A percentile compares a stretch with the other conserved stretches of the same genome.
phyloP scores from a whole-genome alignment of 2,888 invertebrate species.

The Temnothorax unifasciatus region DNA sequence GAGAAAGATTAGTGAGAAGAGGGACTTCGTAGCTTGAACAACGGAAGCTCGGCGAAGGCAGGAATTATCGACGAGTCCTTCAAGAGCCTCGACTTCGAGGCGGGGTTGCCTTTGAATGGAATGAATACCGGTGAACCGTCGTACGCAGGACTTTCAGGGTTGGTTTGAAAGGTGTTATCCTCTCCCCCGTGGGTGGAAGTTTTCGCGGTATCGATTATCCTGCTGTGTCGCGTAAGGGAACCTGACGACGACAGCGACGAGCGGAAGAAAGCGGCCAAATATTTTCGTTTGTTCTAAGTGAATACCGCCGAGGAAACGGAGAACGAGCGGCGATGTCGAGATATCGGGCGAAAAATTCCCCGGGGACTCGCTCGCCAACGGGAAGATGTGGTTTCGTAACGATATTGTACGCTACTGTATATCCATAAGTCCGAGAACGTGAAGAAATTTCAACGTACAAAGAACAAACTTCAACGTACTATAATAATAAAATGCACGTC shows the following conservation, averaged over 20 bases:
- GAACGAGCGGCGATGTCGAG: slow-evolving; percentile 6
- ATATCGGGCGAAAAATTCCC: slow-evolving; percentile 21
- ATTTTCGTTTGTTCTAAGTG: slow-evolving; percentile 54
- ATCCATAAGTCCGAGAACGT: slow-evolving; percentile 31
- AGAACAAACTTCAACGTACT: neutral
- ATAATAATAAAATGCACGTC: neutral
- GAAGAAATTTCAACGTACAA: slow-evolving; percentile 24
- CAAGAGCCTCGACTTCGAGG: slow-evolving; percentile 36
- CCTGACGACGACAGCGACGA: slow-evolving; percentile 20
- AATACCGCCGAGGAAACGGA: slow-evolving; percentile 33
- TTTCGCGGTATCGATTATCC: slow-evolving; percentile 47
- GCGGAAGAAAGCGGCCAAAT: slow-evolving; percentile 39
- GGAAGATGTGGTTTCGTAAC: slow-evolving; percentile 34
- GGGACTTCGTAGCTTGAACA: slow-evolving; percentile 55
- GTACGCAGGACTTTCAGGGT: slow-evolving; percentile 52
- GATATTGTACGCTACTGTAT: slow-evolving; percentile 3
- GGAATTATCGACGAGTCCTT: slow-evolving; percentile 64
- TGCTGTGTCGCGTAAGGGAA: slow-evolving; percentile 17
- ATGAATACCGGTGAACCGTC: slow-evolving; percentile 54
- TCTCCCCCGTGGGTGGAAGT: slow-evolving; percentile 11
- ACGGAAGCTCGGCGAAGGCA: slow-evolving; percentile 56
- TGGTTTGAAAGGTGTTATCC: slow-evolving; percentile 46
- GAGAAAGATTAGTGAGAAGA: slow-evolving; percentile 42
- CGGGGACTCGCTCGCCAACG: neutral
- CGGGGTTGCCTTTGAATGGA: slow-evolving; percentile 49